These are phyloP conservation scores for Autographa pulchrina DNA, from an alignment of 2,888 invertebrate genomes.

Conservation along the genomic window DNA sequence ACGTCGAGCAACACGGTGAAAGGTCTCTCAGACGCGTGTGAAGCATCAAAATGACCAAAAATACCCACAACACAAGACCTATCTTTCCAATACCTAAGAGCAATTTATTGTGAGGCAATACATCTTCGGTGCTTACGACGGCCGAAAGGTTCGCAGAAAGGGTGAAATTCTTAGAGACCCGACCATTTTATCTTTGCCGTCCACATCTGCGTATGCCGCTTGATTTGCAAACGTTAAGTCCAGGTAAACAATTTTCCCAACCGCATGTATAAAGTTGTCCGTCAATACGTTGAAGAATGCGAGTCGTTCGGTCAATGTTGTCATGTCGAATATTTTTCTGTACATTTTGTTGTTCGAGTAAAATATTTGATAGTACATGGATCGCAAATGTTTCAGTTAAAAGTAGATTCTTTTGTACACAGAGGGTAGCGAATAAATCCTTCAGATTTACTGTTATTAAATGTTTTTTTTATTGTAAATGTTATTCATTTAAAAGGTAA, in stretches of 20 bases:
- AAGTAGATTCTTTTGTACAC: constrained; percentile 24
- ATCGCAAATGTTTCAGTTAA: constrained; percentile 28
- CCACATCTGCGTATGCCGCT: constrained; percentile 42
- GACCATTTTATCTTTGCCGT: constrained; percentile 60
- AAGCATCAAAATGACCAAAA: constrained; percentile 60
- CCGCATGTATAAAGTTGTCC: constrained; percentile 62
- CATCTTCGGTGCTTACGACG: constrained; percentile 54
- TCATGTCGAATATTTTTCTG: constrained; percentile 59
- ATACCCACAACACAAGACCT: constrained; percentile 49
- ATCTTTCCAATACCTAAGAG: constrained; percentile 59
- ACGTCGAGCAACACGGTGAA: constrained; percentile 26
- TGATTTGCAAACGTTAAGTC: constrained; percentile 37
- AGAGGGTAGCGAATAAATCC: neutral
- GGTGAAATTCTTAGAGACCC: constrained; percentile 61
- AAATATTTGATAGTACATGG: constrained; percentile 50
- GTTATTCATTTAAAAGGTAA: neutral
- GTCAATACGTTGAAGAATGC: constrained; percentile 64
- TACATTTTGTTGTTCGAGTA: constrained; percentile 57
- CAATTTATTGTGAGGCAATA: constrained; percentile 65
- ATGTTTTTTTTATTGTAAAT: neutral
- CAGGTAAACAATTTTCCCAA: constrained; percentile 38
- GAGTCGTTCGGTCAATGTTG: constrained; percentile 64
- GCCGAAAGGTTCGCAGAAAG: constrained; percentile 60
- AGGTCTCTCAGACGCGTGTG: constrained; percentile 31
- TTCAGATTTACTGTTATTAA: constrained; percentile 13